Base-by-base conservation (phyloP, 2,888 invertebrate species). In the Trichopria drosophilae region DNA sequence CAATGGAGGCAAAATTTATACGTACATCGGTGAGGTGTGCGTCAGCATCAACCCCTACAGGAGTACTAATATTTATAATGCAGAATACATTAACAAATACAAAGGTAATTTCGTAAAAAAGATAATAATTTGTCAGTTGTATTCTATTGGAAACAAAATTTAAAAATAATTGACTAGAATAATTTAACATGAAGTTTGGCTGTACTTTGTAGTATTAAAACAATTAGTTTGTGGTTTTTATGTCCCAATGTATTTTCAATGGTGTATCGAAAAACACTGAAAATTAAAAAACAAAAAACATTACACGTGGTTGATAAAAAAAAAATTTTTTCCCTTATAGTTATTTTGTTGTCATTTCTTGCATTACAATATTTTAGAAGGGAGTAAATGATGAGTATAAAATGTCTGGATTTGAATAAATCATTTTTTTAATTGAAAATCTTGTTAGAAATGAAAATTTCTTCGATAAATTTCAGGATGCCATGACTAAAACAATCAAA, bases 11-110 rank as follows among this genome's bases (percentile, higher is more conserved):
- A 87, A 86, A 76, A 94, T 98, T 72, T 98, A 98, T 82, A 96
- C 97, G 6, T 98, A 98, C 79, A 99, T 99, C 65, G 98, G 98
- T 31, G 98, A 99, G 79, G 95, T 96, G 65, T 88, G 93, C 72
- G 93, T 99, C 29, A 96, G 97, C 0, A 90, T 99, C 63, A 99
- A 99, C 79, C 98, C 98, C 1, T 99, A 99, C 81, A 85, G 88
- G 72, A 86, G 82, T 35, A 84, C 96, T 77, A 92, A 93, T 75
- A 93, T 98, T 72, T 99, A 97, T 79, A 92, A 89, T 51, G 80
- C 83, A 44, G 86, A 88, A 58, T 84, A 87, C 69, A 87, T 99
- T 74, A 87, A 89, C 55, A 86, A 91, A 78, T 98, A 97, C 79
- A 88, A 89, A 83, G 87, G 87, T 81, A 77, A 40, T 23, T 15